These are phyloP conservation scores for Odontomachus brunneus DNA, from an alignment of 1,140 invertebrate species.

Conservation along the genomic window DNA sequence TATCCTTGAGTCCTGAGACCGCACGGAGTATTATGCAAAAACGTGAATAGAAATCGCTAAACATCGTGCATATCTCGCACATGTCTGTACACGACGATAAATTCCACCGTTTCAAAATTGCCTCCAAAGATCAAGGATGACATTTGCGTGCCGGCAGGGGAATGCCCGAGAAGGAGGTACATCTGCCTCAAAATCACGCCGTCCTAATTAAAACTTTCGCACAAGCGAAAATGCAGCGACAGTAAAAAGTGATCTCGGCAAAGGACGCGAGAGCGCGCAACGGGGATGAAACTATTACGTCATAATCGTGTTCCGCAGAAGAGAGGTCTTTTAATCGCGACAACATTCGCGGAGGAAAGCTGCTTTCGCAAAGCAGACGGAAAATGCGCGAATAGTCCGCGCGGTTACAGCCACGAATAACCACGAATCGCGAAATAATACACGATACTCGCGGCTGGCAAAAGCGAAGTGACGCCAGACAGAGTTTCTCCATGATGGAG, in stretches of 20 bases:
- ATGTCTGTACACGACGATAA: background rate
- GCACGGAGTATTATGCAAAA: constrained; percentile 29
- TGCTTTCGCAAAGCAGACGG: background rate
- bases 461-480: constrained; percentile 5
- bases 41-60: constrained; percentile 34
- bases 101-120: constrained; percentile 15
- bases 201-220: background rate
- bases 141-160: background rate
- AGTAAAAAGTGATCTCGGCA: too few relatives aligned
- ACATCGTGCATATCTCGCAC: background rate
- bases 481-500: background rate
- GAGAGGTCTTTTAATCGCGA: background rate
- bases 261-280: too few relatives aligned
- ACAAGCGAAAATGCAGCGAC: too few relatives aligned
- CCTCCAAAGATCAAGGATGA: constrained; percentile 13
- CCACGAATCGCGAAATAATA: too few relatives aligned
- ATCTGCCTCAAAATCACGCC: background rate
- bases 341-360: background rate
- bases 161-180: background rate
- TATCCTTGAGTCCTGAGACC: constrained; percentile 35
- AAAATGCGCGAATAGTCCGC: background rate
- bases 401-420: background rate
- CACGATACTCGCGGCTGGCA: too few relatives aligned
- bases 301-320: too few relatives aligned
- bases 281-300: too few relatives aligned